These are phyloP conservation scores for Grus americana DNA, from an alignment of 2,113 vertebrate genomes.

Conservation along the genomic window DNA sequence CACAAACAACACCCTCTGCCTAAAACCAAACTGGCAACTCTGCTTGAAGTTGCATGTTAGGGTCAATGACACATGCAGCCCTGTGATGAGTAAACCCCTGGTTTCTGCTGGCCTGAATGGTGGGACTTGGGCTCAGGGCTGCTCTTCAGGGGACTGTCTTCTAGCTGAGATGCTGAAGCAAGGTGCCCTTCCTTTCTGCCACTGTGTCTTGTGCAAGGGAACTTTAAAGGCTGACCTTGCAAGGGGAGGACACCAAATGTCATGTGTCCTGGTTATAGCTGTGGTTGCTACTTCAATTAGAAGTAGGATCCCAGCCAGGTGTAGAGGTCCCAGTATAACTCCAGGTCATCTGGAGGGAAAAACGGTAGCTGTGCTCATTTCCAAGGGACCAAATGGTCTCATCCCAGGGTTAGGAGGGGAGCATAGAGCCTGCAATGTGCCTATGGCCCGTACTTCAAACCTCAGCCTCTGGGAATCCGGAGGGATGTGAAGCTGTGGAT, in stretches of 20 bases:
- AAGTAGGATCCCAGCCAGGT: neutral
- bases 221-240: neutral
- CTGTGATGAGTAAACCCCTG: neutral
- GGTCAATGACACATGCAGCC: neutral
- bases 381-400: neutral
- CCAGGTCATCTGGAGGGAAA: neutral
- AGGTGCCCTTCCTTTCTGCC: neutral
- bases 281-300: neutral
- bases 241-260: accelerated
- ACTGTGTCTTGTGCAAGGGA: neutral
- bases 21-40: neutral
- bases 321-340: neutral
- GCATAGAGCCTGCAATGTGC: neutral
- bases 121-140: neutral
- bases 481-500: neutral
- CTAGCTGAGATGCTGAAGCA: neutral
- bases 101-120: neutral
- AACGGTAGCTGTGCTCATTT: neutral
- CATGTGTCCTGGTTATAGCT: too few species aligned
- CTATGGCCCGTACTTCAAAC: accelerated
- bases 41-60: accelerated
- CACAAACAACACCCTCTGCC: too few species aligned
- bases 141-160: too few species aligned
- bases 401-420: neutral
- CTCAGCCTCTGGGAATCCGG: neutral